Conservation (phyloP, 2,113 vertebrate species). For the Anser brachyrhynchus region DNA sequence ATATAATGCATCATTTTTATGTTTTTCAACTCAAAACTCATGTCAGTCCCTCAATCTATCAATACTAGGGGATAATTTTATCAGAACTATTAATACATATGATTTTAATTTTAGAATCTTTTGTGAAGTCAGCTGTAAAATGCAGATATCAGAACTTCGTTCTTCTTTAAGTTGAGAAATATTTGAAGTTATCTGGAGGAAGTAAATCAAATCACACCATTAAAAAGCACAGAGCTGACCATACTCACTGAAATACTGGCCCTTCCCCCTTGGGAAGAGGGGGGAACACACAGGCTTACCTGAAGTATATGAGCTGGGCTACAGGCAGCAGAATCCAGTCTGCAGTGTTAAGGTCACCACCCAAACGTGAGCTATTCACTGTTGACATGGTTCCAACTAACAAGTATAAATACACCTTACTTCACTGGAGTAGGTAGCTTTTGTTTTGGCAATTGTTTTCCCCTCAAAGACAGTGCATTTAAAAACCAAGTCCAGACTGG, state of each 20-base stretch:
- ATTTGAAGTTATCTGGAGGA: background rate
- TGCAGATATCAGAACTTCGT: background rate
- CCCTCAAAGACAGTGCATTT: background rate
- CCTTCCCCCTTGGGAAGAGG: background rate
- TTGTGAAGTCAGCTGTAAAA: background rate
- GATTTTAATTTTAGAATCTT: background rate
- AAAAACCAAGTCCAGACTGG: background rate
- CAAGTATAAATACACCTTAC: background rate
- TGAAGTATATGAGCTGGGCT: background rate
- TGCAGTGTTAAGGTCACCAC: background rate
- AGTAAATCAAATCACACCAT: background rate
- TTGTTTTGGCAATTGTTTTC: background rate
- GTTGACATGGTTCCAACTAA: background rate
- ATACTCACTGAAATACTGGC: background rate
- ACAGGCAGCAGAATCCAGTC: background rate
- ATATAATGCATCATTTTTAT: background rate
- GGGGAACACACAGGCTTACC: background rate
- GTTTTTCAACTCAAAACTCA: background rate
- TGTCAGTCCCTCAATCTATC: background rate
- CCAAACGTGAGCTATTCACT: background rate
- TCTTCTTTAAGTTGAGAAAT: background rate
- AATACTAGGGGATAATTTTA: background rate
- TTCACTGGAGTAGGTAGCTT: background rate
- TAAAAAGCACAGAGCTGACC: background rate
- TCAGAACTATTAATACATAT: background rate